Evolutionary conservation across 2,888 invertebrate genomes (phyloP).

Genomic region (Agonopterix heracliana): DNA sequence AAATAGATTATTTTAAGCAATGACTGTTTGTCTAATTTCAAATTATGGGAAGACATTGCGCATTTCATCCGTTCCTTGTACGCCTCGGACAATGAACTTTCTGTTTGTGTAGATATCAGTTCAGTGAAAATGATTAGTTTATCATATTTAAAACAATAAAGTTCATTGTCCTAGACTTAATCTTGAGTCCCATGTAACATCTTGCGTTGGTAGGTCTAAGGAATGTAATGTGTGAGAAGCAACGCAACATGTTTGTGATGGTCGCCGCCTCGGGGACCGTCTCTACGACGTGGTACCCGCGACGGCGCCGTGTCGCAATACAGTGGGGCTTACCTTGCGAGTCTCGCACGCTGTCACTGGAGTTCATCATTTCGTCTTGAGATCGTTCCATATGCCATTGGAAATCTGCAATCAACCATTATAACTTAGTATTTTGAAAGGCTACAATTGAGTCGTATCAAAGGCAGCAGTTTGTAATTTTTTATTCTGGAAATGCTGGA

Average conservation of each 20-base stretch:
- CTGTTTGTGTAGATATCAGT: slow-evolving; percentile 8
- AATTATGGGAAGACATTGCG: slow-evolving; percentile 77
- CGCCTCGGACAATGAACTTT: slow-evolving; percentile 61
- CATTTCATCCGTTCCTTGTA: slow-evolving; percentile 76
- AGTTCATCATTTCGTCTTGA: slow-evolving; percentile 91
- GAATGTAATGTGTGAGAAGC: slow-evolving; percentile 16
- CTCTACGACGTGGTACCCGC: slow-evolving; percentile 12
- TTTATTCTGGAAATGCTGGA: too few relatives aligned
- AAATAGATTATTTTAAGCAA: slow-evolving; percentile 71
- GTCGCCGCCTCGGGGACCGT: slow-evolving; percentile 24
- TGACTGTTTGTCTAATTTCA: slow-evolving; percentile 65
- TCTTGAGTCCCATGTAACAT: slow-evolving; percentile 58
- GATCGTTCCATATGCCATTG: slow-evolving; percentile 91
- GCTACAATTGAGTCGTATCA: too few relatives aligned
- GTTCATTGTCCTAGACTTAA: slow-evolving; percentile 58
- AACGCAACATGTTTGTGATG: slow-evolving; percentile 50
- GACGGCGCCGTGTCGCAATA: slow-evolving; percentile 20
- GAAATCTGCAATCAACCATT: slow-evolving; percentile 79
- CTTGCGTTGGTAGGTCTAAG: slow-evolving; percentile 32
- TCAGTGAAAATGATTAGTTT: not conserved
- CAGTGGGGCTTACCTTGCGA: slow-evolving; percentile 87
- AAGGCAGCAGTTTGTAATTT: too few relatives aligned
- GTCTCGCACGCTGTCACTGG: slow-evolving; percentile 91
- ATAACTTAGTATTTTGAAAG: too few relatives aligned
- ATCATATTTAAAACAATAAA: slow-evolving; percentile 21